Conservation (phyloP, 2,113 vertebrate species). For the Cisticola juncidis region DNA sequence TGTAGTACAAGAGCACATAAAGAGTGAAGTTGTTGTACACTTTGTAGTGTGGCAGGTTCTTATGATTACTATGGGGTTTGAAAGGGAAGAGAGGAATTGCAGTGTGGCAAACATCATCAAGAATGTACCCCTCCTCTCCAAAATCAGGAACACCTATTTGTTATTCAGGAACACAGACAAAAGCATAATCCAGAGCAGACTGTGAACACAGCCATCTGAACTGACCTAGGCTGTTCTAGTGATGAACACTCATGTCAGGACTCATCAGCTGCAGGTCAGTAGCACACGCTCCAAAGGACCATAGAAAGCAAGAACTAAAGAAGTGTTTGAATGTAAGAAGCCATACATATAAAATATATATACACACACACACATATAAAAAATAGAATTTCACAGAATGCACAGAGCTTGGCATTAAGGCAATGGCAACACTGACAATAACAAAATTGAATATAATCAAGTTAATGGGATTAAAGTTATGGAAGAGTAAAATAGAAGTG, state of each 20-base stretch:
- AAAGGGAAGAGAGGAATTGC: neutral
- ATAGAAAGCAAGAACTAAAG: neutral
- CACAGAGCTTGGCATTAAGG: neutral
- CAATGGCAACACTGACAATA: neutral
- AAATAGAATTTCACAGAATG: neutral
- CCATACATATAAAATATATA: neutral
- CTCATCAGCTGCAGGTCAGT: neutral
- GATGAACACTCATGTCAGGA: neutral
- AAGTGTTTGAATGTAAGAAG: neutral
- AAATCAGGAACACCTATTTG: neutral
- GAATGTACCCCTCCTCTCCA: neutral
- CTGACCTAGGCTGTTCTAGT: neutral
- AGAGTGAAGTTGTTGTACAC: neutral
- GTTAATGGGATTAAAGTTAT: neutral
- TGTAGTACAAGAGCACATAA: neutral
- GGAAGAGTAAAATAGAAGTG: neutral
- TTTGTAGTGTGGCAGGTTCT: neutral
- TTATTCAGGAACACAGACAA: neutral
- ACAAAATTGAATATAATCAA: neutral
- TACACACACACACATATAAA: too few relatives aligned
- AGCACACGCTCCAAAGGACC: neutral
- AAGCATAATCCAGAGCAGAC: neutral
- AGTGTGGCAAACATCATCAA: neutral
- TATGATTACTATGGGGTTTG: rapidly evolving
- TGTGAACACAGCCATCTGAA: neutral